These are phyloP conservation scores for Heliconius himera DNA, from an alignment of 1,140 invertebrate species.

Conservation along the genomic window DNA sequence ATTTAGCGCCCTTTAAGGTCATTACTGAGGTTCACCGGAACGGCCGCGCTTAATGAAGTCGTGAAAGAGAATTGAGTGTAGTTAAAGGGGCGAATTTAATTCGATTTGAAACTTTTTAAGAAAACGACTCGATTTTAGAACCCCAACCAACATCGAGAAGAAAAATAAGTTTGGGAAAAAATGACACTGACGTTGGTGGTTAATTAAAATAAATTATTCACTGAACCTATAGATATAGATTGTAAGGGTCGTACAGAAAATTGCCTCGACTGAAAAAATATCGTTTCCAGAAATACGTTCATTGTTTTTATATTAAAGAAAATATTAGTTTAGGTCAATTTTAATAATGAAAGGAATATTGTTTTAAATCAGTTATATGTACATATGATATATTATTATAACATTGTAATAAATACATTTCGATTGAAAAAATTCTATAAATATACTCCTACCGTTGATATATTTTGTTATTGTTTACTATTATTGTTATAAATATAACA, in stretches of 20 bases:
- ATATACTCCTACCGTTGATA: too few relatives aligned
- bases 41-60: conserved; percentile 77
- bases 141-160: conserved; percentile 55
- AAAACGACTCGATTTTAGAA: conserved; percentile 70
- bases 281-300: background rate
- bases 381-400: too few relatives aligned
- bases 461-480: too few relatives aligned
- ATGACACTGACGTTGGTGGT: conserved; percentile 66
- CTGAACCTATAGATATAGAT: conserved; percentile 43
- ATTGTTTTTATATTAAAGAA: background rate
- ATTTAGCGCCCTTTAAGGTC: conserved; percentile 78
- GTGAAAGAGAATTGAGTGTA: conserved; percentile 79
- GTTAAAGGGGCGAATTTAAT: conserved; percentile 80
- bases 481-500: too few relatives aligned
- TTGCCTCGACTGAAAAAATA: conserved; percentile 17
- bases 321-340: background rate
- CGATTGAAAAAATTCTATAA: too few relatives aligned
- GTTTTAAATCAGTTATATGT: background rate
- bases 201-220: conserved; percentile 79
- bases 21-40: conserved; percentile 77
- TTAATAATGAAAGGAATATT: conserved; percentile 1
- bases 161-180: conserved; percentile 67
- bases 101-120: conserved; percentile 79
- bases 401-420: too few relatives aligned
- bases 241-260: conserved; percentile 28